Percentiles rank a stretch among this genome's conserved stretches.
Conservation (phyloP, 2,113 vertebrate genomes). For the Calidris pugnax region DNA sequence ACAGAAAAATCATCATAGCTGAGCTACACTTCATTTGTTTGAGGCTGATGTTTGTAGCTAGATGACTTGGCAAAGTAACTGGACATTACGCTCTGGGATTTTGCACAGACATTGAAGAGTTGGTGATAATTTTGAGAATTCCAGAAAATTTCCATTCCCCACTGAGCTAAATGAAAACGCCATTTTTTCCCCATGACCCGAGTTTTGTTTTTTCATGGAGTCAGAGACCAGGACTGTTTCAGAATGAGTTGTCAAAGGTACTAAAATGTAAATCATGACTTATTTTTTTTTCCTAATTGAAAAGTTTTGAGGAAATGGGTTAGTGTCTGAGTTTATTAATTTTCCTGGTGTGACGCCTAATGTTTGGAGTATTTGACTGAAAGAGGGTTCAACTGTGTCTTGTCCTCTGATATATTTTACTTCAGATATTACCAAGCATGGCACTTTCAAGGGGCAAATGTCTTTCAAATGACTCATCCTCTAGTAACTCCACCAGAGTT, state of each 20-base stretch:
- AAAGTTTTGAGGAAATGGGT: not conserved
- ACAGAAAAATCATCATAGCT: not conserved
- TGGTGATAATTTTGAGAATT: not conserved
- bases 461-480: not conserved
- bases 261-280: not conserved
- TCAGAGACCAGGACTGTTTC: not conserved
- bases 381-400: not conserved
- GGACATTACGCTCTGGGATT: not conserved
- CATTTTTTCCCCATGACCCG: accelerated
- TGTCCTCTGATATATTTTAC: not conserved
- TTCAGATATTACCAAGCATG: not conserved
- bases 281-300: not conserved
- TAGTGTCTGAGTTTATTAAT: not conserved
- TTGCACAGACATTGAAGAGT: not conserved
- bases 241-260: not conserved
- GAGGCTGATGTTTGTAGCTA: not conserved
- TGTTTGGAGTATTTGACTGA: not conserved
- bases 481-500: not conserved
- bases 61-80: not conserved
- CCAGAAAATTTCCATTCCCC: not conserved
- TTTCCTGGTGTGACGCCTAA: not conserved
- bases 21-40: not conserved
- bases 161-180: not conserved
- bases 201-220: not conserved
- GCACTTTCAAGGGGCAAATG: not conserved